Conservation (phyloP, 2,113 vertebrate genomes). For the Diadophis punctatus region DNA sequence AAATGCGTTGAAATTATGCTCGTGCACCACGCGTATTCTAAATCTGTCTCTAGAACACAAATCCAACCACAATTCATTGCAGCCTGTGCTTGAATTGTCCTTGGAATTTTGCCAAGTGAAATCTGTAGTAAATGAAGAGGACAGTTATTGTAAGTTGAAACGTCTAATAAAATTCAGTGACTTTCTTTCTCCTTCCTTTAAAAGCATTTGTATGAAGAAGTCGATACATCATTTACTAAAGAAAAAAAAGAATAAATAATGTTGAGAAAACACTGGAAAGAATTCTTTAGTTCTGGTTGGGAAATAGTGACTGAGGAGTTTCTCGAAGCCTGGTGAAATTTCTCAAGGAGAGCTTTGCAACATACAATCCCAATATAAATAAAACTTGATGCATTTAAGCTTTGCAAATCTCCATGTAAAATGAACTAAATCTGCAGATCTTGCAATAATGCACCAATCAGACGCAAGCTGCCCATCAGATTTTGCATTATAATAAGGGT, state of each 20-base stretch:
- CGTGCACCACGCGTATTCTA: not conserved
- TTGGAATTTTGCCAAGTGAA: not conserved
- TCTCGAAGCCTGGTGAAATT: not conserved
- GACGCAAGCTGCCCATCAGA: not conserved
- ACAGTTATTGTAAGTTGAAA: not conserved
- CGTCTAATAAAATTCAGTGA: not conserved
- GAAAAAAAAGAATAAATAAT: not conserved
- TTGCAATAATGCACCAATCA: not conserved
- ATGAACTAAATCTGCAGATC: not conserved
- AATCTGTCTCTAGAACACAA: not conserved
- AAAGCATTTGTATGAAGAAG: not conserved
- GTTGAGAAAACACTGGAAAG: not conserved
- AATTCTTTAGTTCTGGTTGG: not conserved
- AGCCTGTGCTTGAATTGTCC: not conserved
- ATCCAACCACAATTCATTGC: not conserved
- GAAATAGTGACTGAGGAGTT: not conserved
- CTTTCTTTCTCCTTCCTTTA: not conserved
- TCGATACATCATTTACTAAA: not conserved
- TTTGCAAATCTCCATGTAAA: not conserved
- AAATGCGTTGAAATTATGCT: not conserved
- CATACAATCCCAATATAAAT: not conserved
- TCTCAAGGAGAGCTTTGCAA: not conserved
- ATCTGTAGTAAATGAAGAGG: not conserved
- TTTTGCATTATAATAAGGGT: not conserved
- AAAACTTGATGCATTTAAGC: not conserved